Evolutionary conservation across 1,140 invertebrate species (phyloP).

Genomic region (Calycopis cecrops): DNA sequence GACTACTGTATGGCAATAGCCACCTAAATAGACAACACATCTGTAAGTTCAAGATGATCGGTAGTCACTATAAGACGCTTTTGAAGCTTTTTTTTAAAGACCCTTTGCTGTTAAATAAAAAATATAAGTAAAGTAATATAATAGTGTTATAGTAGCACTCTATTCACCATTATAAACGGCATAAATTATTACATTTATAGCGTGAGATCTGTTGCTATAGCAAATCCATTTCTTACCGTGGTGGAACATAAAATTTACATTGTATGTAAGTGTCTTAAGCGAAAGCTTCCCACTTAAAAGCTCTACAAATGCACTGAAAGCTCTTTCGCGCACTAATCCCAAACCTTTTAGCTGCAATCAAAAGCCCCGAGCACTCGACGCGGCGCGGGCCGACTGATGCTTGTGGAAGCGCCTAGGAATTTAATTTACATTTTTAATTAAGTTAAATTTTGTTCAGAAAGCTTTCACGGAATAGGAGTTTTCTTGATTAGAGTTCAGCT

Average conservation of each 20-base stretch:
- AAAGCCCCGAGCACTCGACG: slow-evolving; percentile 65
- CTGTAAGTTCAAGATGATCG: too few relatives aligned
- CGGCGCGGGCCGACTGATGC: slow-evolving; percentile 58
- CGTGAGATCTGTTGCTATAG: slow-evolving; percentile 1
- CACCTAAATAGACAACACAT: too few relatives aligned
- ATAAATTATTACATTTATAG: slow-evolving; percentile 1
- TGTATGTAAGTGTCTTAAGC: slow-evolving; percentile 75
- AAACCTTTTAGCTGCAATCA: slow-evolving; percentile 76
- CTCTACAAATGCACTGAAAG: slow-evolving; percentile 75
- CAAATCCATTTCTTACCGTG: slow-evolving; percentile 40
- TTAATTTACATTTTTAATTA: slow-evolving; percentile 76
- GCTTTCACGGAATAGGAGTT: slow-evolving; percentile 73
- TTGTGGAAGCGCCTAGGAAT: slow-evolving; percentile 73
- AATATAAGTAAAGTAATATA: too few relatives aligned
- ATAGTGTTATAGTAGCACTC: too few relatives aligned
- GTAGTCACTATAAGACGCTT: too few relatives aligned
- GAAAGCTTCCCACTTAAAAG: slow-evolving; percentile 75
- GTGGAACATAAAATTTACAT: slow-evolving; percentile 71
- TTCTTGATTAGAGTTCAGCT: slow-evolving; percentile 74
- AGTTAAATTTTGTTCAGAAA: slow-evolving; percentile 75
- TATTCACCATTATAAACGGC: too few relatives aligned
- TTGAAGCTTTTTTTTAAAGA: too few relatives aligned
- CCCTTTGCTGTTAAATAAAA: too few relatives aligned
- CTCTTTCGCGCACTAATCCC: slow-evolving; percentile 75
- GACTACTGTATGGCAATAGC: too few relatives aligned